Evolutionary conservation across 2,888 invertebrate genomes (phyloP), one percentile per base, ranked within the genome.

Genomic region (Ochlodes sylvanus): DNA sequence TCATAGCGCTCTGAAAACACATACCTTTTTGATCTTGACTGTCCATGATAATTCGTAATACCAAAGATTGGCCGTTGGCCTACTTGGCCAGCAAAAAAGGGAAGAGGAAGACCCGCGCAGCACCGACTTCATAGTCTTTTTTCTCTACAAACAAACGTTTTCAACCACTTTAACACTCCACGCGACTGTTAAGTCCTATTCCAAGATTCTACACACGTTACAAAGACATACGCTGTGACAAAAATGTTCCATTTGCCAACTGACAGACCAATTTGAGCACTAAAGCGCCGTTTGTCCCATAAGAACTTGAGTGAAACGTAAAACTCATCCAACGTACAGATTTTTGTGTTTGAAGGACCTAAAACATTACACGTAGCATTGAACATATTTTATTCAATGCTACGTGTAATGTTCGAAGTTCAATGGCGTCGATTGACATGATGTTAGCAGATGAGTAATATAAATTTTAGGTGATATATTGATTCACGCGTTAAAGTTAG

Each of bases 221-320:
- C 52, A 60, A 66, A 66, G 65, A 60, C 64, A 32, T 32, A 12
- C 34, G 17, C 32, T 50, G 42, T 42, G 41, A 60, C 38, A 54
- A 66, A 52, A 65, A 65, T 58, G 66, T 54, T 58, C 66, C 27
- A 54, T 66, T 50, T 66, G 27, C 58, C 50, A 38, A 19, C 58
- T 65, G 65, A 65, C 65, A 54, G 27, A 52, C 54, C 44, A 60
- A 60, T 66, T 60, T 60, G 15, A 34, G 55, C 54, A 42, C 54
- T 55, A 34, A 67, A 54, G 61, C 55, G 55, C 55, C 42, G 42
- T 67, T 67, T 67, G 60, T 61, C 56, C 44, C 34, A 15, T 55
- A 55, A 60, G 67, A 54, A 38, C 52, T 66, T 60, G 60, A 66
- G 66, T 66, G 52, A 60, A 60, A 54, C 54, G 21, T 27, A 14